These are phyloP conservation scores for Muraenolepis orangiensis DNA, from an alignment of 2,797 vertebrate genomes.

Conservation along the genomic window DNA sequence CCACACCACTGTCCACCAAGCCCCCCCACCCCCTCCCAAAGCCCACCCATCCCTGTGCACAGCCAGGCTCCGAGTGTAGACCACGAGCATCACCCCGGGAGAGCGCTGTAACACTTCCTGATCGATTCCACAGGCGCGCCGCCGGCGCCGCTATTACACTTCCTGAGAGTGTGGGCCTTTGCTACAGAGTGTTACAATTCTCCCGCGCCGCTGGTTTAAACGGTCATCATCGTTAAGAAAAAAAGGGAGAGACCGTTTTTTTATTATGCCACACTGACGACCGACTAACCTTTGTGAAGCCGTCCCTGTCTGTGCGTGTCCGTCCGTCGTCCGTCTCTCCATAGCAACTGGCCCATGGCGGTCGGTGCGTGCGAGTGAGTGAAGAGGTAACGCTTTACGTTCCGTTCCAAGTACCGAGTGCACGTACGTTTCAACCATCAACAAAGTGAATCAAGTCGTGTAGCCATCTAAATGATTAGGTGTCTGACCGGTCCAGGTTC, in stretches of 20 bases:
- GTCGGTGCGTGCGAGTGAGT: neutral
- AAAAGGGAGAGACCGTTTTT: neutral
- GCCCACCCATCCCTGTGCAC: neutral
- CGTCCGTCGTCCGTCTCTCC: neutral
- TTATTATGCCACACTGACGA: neutral
- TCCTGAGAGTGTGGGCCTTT: neutral
- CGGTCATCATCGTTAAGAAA: neutral
- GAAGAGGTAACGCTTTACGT: neutral
- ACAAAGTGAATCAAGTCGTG: neutral
- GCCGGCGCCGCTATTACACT: neutral
- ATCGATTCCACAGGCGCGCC: neutral
- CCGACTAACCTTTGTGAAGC: neutral
- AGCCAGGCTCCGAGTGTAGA: conserved; percentile 10
- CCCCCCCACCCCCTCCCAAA: neutral
- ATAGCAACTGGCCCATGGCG: neutral
- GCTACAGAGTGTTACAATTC: neutral
- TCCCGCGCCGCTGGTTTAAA: neutral
- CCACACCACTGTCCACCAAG: too few relatives aligned
- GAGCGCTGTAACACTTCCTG: neutral
- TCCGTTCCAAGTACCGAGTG: neutral
- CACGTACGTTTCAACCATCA: neutral
- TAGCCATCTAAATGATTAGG: neutral
- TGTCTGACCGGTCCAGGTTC: neutral
- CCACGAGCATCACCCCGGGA: neutral
- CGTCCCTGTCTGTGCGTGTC: neutral